A percentile compares a stretch with the other conserved stretches of the same genome.
phyloP scores from a whole-genome alignment of 2,113 vertebrate genomes.

The Alectura lathami region DNA sequence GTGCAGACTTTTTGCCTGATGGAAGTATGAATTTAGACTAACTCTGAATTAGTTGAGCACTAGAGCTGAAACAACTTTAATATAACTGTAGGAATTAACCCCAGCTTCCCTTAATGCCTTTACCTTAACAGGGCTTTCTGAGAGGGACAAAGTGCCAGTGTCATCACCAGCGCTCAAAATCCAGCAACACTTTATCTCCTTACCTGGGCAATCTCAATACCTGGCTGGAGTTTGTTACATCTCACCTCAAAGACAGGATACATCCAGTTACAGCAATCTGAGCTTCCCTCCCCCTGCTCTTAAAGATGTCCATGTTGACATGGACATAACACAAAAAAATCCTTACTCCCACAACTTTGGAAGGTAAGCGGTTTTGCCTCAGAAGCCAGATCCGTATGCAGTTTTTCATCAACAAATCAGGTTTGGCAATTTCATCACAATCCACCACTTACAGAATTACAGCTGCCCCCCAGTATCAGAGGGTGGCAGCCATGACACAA shows the following conservation, averaged over 20 bases:
- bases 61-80: neutral
- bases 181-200: neutral
- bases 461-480: neutral
- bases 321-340: rapidly evolving
- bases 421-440: constrained; percentile 50
- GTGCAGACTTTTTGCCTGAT: neutral
- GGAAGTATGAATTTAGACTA: neutral
- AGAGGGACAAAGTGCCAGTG: neutral
- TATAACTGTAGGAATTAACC: neutral
- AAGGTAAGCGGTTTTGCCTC: constrained; percentile 4
- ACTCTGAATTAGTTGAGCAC: neutral
- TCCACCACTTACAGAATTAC: neutral
- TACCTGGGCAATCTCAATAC: neutral
- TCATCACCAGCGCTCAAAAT: neutral
- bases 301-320: neutral
- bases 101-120: neutral
- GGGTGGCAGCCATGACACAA: neutral
- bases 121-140: neutral
- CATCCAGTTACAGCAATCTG: neutral
- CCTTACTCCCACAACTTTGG: neutral
- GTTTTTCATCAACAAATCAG: constrained; percentile 53
- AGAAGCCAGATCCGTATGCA: constrained; percentile 65
- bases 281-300: neutral
- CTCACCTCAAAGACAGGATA: rapidly evolving
- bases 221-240: neutral